These are phyloP conservation scores for Petroica traversi DNA, from an alignment of 2,113 vertebrate species.

Conservation along the genomic window DNA sequence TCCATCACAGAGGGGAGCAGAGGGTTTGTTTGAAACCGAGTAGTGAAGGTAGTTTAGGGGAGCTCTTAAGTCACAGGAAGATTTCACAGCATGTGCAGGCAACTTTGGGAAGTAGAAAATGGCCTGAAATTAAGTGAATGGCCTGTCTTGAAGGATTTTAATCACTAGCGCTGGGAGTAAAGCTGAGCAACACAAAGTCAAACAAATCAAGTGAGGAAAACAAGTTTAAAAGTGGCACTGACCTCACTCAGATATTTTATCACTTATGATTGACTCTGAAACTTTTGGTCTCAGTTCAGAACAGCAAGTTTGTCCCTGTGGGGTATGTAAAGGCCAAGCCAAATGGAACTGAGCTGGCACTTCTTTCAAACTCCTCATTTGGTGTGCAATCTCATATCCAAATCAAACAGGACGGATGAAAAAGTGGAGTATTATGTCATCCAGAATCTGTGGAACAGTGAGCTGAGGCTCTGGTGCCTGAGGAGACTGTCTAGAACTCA, in stretches of 20 bases:
- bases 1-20: not conserved
- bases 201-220: not conserved
- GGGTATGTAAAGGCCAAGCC: not conserved
- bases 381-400: not conserved
- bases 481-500: constrained; percentile 1
- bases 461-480: not conserved
- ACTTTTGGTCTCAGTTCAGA: not conserved
- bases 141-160: not conserved
- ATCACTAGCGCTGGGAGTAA: not conserved
- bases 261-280: not conserved
- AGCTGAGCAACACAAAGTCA: not conserved
- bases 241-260: not conserved
- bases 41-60: not conserved
- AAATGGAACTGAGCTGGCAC: not conserved
- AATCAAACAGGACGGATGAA: not conserved
- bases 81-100: not conserved
- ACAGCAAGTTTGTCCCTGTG: not conserved
- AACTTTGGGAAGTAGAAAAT: not conserved
- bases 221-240: not conserved
- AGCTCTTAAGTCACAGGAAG: not conserved
- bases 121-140: not conserved
- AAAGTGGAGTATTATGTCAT: not conserved
- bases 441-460: not conserved
- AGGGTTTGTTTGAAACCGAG: not conserved
- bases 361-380: not conserved